Evolutionary conservation across 92 coral and sea anemone species (phyloP), one percentile per base, ranked within the genome.

Genomic region (Plumapathes pennacea): DNA sequence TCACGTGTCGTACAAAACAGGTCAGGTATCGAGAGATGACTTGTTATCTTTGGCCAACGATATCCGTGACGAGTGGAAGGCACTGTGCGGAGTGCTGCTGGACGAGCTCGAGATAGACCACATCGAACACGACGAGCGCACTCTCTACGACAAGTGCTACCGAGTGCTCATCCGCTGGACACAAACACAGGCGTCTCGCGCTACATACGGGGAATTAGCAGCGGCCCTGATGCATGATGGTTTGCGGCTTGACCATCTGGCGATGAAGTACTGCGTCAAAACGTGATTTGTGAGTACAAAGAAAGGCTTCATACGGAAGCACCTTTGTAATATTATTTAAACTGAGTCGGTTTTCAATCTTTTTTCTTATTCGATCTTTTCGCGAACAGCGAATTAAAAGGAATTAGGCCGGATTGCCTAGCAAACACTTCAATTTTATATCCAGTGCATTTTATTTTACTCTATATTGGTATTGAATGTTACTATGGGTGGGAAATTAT

Each of bases 121-220:
- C 7, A 66, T 66, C 31, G 63, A 66, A 14, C 25, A 29, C 18
- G 73, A 66, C 20, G 12, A 66, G 8, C n/a, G 10, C 32, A 40
- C 10, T 2, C 44, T 66, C 15, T 41, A 11, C 32, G 73, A 66
- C 34, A 66, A 66, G 53, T 66, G 63, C 29, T 66, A 19, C 23
- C 34, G 0, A 14, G 32, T 25, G 32, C 22, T 66, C 47, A 30
- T 11, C 15, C 24, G 32, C 10, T 66, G 73, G 73, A 28, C 10
- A 0, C 1, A 18, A 26, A 38, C 73, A 4, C 63, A 29, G 30
- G 73, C 43, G 24, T 52, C 63, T 1, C 6, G 28, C 6, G 73
- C 73, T 0, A 66, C 63, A 6, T 66, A 66, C 23, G 12, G 34
- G 39, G 62, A 52, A 6, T 42, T 66, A 29, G 73, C 62, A 31